A percentile compares a stretch with the other conserved stretches of the same genome.
Conservation (phyloP, 2,888 invertebrate genomes). For the Sarcophaga caerulescens region DNA sequence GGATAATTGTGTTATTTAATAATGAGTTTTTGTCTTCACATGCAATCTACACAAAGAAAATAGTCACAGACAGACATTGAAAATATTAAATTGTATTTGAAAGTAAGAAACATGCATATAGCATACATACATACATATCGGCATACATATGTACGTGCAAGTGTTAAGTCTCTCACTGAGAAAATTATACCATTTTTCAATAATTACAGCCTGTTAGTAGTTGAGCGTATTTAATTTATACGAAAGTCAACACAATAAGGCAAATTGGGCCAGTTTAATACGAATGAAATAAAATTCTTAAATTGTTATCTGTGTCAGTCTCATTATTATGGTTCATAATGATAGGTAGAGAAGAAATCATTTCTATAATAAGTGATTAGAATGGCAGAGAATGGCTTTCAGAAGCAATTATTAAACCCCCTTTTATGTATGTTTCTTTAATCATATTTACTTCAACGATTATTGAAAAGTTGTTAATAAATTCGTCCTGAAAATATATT, state of each 20-base stretch:
- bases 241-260: conserved; percentile 16
- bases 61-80: not conserved
- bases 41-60: conserved; percentile 30
- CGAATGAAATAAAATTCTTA: too few relatives aligned
- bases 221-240: conserved; percentile 18
- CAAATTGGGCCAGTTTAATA: not conserved
- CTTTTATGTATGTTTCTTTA: too few relatives aligned
- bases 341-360: too few relatives aligned
- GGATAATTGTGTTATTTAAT: conserved; percentile 30
- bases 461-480: too few relatives aligned
- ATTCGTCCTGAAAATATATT: too few relatives aligned
- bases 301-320: too few relatives aligned
- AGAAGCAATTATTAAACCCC: too few relatives aligned
- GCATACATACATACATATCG: too few relatives aligned
- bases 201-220: conserved; percentile 19
- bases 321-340: too few relatives aligned
- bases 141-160: not conserved
- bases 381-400: too few relatives aligned
- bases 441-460: too few relatives aligned
- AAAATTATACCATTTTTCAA: conserved; percentile 37
- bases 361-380: too few relatives aligned
- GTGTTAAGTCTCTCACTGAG: conserved; percentile 1
- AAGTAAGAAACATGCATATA: conserved; percentile 22
- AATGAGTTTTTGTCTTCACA: conserved; percentile 34
- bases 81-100: conserved; percentile 32